Evolutionary conservation across 2,113 vertebrate genomes (phyloP).

Genomic region (Oxygymnocypris stewartii): DNA sequence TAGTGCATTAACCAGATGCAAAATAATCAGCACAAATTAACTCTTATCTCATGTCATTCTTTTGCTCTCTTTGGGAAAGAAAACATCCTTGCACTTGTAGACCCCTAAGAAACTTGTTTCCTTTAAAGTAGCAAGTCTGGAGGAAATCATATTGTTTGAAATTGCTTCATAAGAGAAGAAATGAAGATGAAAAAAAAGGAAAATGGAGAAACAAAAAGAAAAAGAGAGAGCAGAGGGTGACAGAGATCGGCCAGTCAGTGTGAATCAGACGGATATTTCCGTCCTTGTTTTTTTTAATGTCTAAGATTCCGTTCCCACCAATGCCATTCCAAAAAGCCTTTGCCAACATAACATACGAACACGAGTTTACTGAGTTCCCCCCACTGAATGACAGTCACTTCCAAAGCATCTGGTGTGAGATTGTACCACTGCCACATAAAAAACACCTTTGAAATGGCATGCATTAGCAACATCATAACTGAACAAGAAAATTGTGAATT

Average conservation of each 20-base stretch:
- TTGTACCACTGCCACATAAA: background rate
- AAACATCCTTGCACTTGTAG: constrained; percentile 44
- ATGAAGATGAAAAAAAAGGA: constrained; percentile 39
- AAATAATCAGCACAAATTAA: constrained; percentile 4
- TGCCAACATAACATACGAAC: background rate
- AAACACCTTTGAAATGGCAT: too few relatives aligned
- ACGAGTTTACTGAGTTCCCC: background rate
- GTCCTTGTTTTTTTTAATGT: background rate
- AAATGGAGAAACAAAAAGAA: background rate
- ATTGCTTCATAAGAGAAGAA: constrained; percentile 64
- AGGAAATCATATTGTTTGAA: constrained; percentile 65
- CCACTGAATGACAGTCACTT: background rate
- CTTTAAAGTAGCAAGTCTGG: constrained; percentile 48
- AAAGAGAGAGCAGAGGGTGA: constrained; percentile 8
- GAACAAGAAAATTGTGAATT: too few relatives aligned
- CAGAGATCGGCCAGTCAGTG: constrained; percentile 15
- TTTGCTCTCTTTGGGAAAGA: constrained; percentile 40
- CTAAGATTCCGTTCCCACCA: constrained; percentile 56
- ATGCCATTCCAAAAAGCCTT: background rate
- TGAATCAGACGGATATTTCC: constrained; percentile 49
- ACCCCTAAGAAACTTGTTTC: constrained; percentile 42
- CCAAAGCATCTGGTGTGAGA: background rate
- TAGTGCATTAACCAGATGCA: background rate
- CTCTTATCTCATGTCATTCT: constrained; percentile 3
- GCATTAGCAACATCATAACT: too few relatives aligned